A percentile compares a stretch with the other conserved stretches of the same genome.
These are phyloP conservation scores for Heterodera filipjevi DNA, from an alignment of 2,888 invertebrate genomes.

Conservation along the genomic window DNA sequence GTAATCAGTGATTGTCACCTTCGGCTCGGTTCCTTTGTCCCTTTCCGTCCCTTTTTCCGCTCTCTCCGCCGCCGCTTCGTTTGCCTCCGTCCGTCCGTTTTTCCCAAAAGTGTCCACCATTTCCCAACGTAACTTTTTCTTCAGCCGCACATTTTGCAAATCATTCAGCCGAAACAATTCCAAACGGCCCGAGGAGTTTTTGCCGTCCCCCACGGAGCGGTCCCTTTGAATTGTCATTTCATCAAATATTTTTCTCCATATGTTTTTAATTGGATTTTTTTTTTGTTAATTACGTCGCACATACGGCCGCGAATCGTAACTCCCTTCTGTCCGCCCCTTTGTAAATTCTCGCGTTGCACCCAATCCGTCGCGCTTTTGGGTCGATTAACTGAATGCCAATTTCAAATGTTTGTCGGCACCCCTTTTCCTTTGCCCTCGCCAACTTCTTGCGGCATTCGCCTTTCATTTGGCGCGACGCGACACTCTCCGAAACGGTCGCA, in stretches of 20 bases:
- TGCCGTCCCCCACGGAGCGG: not conserved
- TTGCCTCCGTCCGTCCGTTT: not conserved
- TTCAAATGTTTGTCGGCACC: not conserved
- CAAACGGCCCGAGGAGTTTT: not conserved
- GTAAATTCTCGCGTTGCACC: conserved; percentile 12
- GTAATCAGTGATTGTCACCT: too few relatives aligned
- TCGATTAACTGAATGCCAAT: conserved; percentile 13
- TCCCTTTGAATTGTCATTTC: not conserved
- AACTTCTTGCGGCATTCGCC: conserved; percentile 11
- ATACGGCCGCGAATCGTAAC: conserved; percentile 20
- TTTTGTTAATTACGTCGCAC: conserved; percentile 16
- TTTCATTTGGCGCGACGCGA: conserved; percentile 2
- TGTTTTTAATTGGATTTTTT: not conserved
- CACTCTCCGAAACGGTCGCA: not conserved
- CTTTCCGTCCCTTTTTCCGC: not conserved
- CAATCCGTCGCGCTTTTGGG: conserved; percentile 8
- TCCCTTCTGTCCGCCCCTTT: not conserved
- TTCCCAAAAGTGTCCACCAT: conserved; percentile 1
- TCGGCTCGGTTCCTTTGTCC: not conserved
- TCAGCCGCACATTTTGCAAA: conserved; percentile 2
- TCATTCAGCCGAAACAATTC: conserved; percentile 11
- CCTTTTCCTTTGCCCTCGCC: not conserved
- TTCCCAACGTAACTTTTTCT: conserved; percentile 1
- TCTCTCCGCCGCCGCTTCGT: not conserved
- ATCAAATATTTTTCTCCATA: not conserved